These are phyloP conservation scores for Tridacna crocea DNA, from an alignment of 2,888 invertebrate species.

Conservation along the genomic window DNA sequence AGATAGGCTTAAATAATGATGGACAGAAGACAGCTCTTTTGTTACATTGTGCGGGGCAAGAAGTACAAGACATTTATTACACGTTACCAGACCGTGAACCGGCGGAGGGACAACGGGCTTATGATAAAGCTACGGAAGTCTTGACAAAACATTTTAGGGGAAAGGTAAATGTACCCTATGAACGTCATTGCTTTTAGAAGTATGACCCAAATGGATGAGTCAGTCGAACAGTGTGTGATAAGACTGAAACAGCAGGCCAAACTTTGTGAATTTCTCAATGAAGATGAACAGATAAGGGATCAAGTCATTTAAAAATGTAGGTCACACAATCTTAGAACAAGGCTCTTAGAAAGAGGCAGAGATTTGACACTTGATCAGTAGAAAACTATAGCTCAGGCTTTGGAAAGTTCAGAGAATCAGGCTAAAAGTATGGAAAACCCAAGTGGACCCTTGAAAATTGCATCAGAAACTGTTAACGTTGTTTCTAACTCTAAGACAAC, in stretches of 20 bases:
- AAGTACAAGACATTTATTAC: constrained; percentile 24
- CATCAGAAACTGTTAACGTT: not conserved
- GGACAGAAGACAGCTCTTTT: constrained; percentile 22
- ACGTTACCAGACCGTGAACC: constrained; percentile 1
- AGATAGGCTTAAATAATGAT: not conserved
- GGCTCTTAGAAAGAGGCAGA: not conserved
- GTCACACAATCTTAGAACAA: too few relatives aligned
- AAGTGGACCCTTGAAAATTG: not conserved
- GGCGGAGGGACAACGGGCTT: not conserved
- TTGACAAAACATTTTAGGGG: constrained; percentile 21
- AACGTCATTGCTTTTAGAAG: constrained; percentile 8
- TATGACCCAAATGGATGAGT: constrained; percentile 21
- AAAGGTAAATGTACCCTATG: constrained; percentile 13
- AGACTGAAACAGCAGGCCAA: constrained; percentile 38
- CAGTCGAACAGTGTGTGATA: constrained; percentile 43
- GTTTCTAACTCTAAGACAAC: not conserved
- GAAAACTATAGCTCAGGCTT: constrained; percentile 28
- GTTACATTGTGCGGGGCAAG: constrained; percentile 22
- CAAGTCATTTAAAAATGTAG: constrained; percentile 48
- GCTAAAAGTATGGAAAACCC: not conserved
- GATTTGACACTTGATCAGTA: constrained; percentile 27
- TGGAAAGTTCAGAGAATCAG: not conserved
- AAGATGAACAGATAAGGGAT: constrained; percentile 45
- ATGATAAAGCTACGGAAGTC: not conserved
- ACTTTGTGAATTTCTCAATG: constrained; percentile 43